Evolutionary conservation across 1,140 invertebrate genomes (phyloP).

Genomic region (Himalopsyche phryganea): DNA sequence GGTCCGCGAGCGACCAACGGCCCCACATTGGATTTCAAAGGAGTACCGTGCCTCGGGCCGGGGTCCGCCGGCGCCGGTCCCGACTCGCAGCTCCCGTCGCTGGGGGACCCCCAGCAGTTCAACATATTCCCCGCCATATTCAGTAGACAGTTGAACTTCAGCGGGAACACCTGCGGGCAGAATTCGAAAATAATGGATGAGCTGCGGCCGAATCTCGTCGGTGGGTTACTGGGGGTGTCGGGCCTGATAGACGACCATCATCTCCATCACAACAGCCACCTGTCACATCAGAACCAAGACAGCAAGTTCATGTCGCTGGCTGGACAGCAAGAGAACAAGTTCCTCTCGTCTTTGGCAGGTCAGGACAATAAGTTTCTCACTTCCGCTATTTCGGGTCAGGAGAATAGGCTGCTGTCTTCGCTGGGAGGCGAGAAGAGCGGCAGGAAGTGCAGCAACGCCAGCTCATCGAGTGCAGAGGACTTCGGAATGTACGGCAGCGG

Average conservation of each 20-base stretch:
- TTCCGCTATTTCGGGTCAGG: conserved; percentile 43
- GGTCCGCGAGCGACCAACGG: conserved; percentile 36
- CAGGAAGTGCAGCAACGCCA: conserved; percentile 71
- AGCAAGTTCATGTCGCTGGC: conserved; percentile 47
- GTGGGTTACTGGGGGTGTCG: conserved; percentile 69
- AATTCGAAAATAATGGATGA: conserved; percentile 78
- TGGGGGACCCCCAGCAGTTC: conserved; percentile 71
- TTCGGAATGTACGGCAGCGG: conserved; percentile 64
- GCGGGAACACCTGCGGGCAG: conserved; percentile 63
- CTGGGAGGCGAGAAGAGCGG: conserved; percentile 51
- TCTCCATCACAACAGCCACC: conserved; percentile 47
- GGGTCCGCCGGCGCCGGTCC: conserved; percentile 49
- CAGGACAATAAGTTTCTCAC: conserved; percentile 47
- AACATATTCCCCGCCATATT: conserved; percentile 88
- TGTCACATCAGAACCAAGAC: conserved; percentile 46
- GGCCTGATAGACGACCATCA: conserved; percentile 76
- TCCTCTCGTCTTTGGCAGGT: conserved; percentile 45
- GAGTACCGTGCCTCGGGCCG: conserved; percentile 43
- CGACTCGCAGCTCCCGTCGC: conserved; percentile 51
- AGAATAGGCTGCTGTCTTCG: conserved; percentile 40
- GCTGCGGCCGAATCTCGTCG: conserved; percentile 72
- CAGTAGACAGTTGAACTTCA: conserved; percentile 80
- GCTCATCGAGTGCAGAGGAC: conserved; percentile 74
- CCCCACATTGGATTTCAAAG: conserved; percentile 55
- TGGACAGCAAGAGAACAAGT: conserved; percentile 50